Conservation (phyloP, 92 coral and sea anemone genomes). For the Siderastrea radians region DNA sequence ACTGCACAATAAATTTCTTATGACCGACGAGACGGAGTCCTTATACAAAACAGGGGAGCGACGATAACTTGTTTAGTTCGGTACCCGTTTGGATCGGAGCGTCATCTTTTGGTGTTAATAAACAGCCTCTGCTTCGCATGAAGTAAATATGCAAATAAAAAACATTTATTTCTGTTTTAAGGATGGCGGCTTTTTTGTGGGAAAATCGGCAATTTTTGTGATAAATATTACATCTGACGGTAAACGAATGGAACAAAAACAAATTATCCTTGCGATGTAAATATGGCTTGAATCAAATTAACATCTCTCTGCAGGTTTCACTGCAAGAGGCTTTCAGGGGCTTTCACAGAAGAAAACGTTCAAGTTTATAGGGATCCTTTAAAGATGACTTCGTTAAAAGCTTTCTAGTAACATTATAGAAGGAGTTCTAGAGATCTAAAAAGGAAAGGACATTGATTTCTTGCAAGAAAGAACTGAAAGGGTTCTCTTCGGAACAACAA, state of each 20-base stretch:
- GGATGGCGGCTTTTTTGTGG: constrained; percentile 39
- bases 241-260: background rate
- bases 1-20: background rate
- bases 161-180: constrained; percentile 26
- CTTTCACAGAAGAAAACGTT: too few relatives aligned
- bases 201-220: constrained; percentile 3
- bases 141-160: constrained; percentile 5
- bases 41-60: background rate
- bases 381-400: background rate
- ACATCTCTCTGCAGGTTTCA: background rate
- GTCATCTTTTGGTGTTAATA: constrained; percentile 3
- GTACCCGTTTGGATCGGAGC: constrained; percentile 22
- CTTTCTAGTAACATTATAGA: background rate
- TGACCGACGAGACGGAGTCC: background rate
- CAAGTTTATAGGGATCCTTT: too few relatives aligned
- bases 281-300: background rate
- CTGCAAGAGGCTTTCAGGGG: background rate
- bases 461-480: too few relatives aligned
- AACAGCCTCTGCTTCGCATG: constrained; percentile 8
- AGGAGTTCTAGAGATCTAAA: background rate
- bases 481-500: too few relatives aligned
- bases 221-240: constrained; percentile 12
- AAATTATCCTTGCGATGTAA: background rate
- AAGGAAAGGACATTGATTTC: too few relatives aligned
- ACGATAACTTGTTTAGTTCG: constrained; percentile 24